These are phyloP conservation scores for Megathymus violae DNA, from an alignment of 1,140 invertebrate species.

Conservation along the genomic window DNA sequence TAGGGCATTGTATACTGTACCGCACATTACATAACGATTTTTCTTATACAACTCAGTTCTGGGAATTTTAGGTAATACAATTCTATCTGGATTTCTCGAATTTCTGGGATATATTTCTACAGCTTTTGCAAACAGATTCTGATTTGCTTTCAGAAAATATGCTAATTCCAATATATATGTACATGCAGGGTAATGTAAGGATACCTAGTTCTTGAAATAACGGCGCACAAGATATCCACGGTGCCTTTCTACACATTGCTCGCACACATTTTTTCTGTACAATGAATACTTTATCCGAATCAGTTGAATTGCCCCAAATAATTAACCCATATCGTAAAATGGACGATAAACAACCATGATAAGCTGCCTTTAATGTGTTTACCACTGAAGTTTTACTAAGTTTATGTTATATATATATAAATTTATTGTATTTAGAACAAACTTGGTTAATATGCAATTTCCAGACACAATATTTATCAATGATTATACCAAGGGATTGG, in stretches of 20 bases:
- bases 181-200: not conserved
- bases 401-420: not conserved
- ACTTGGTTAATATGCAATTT: not conserved
- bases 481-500: not conserved
- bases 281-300: not conserved
- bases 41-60: not conserved
- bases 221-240: not conserved
- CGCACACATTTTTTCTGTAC: conserved; percentile 3
- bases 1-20: conserved; percentile 7
- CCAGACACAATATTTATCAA: not conserved
- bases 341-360: not conserved
- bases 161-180: not conserved
- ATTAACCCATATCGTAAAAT: not conserved
- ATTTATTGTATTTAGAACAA: not conserved
- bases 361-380: conserved; percentile 1
- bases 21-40: conserved; percentile 12
- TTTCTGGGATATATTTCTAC: not conserved
- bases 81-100: conserved; percentile 1
- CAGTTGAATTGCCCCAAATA: conserved; percentile 1
- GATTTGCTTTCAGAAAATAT: not conserved
- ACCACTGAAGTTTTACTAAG: not conserved
- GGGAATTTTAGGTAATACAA: not conserved
- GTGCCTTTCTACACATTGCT: not conserved
- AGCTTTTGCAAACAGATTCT: not conserved
- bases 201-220: not conserved